A percentile compares a stretch with the other conserved stretches of the same genome.
phyloP scores from a whole-genome alignment of 2,888 invertebrate genomes.

The Silvanus unidentatus region DNA sequence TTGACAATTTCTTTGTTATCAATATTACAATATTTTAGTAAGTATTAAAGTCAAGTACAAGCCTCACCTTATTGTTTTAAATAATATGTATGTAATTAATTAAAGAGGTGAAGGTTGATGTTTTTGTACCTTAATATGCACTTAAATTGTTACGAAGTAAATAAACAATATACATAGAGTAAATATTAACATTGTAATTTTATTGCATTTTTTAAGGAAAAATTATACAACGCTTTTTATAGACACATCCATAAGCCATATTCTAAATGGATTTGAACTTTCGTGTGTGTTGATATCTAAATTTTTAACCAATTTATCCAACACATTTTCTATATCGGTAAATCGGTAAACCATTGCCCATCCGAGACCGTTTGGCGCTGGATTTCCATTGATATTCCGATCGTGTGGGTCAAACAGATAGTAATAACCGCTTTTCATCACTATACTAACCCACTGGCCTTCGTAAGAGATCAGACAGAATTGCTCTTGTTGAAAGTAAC shows the following conservation, averaged over 20 bases:
- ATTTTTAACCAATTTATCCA: neutral
- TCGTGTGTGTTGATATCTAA: neutral
- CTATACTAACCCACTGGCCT: constrained; percentile 51
- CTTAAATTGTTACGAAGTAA: too few relatives aligned
- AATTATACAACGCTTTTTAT: neutral
- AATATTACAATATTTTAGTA: too few relatives aligned
- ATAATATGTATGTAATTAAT: too few relatives aligned
- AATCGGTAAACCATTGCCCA: constrained; percentile 28
- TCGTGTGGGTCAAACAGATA: constrained; percentile 59
- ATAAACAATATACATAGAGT: too few relatives aligned
- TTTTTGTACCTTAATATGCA: too few relatives aligned
- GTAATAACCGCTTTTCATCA: constrained; percentile 49
- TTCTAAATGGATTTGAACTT: neutral
- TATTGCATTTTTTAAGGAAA: too few relatives aligned
- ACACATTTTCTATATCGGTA: constrained; percentile 14
- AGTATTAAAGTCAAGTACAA: too few relatives aligned
- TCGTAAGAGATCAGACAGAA: constrained; percentile 52
- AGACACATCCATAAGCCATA: neutral
- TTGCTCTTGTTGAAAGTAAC: constrained; percentile 56
- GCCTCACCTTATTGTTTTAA: too few relatives aligned
- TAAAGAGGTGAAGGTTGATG: too few relatives aligned
- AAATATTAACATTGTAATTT: too few relatives aligned
- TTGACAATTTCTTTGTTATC: too few relatives aligned
- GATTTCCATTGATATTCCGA: constrained; percentile 49
- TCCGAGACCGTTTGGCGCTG: neutral